Percentiles rank a stretch among this genome's conserved stretches.
These are phyloP conservation scores for Gonioctena quinquepunctata DNA, from an alignment of 1,140 invertebrate genomes.

Conservation along the genomic window DNA sequence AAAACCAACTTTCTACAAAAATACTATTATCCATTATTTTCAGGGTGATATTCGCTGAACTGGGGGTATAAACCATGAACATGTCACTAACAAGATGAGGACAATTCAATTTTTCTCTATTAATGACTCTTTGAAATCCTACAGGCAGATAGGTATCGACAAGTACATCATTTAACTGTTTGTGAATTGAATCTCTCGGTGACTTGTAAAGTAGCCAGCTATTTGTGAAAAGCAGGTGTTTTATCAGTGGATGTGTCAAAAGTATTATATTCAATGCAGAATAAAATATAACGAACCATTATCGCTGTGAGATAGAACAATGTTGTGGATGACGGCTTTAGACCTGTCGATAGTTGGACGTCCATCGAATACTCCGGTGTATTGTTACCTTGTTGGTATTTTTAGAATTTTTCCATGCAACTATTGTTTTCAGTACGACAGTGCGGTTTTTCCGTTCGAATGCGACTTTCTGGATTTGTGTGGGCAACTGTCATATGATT, in stretches of 20 bases:
- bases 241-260: constrained; percentile 11
- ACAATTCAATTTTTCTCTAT: not conserved
- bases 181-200: not conserved
- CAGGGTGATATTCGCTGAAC: too few relatives aligned
- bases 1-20: too few relatives aligned
- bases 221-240: constrained; percentile 8
- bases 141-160: not conserved
- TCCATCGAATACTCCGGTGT: not conserved
- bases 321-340: constrained; percentile 8
- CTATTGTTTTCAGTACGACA: too few relatives aligned
- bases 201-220: not conserved
- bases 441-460: too few relatives aligned
- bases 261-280: constrained; percentile 11
- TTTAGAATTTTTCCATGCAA: too few relatives aligned
- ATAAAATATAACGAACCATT: constrained; percentile 15
- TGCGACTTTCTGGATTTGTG: too few relatives aligned
- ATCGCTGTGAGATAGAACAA: not conserved
- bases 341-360: constrained; percentile 1
- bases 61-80: too few relatives aligned
- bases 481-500: too few relatives aligned
- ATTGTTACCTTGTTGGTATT: constrained; percentile 5
- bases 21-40: too few relatives aligned
- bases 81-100: too few relatives aligned
- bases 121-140: not conserved
- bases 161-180: not conserved